A percentile compares a stretch with the other conserved stretches of the same genome.
Evolutionary conservation across 37 sponge, comb jelly and placozoan species (phyloP).

Genomic region (Spongia lamella): DNA sequence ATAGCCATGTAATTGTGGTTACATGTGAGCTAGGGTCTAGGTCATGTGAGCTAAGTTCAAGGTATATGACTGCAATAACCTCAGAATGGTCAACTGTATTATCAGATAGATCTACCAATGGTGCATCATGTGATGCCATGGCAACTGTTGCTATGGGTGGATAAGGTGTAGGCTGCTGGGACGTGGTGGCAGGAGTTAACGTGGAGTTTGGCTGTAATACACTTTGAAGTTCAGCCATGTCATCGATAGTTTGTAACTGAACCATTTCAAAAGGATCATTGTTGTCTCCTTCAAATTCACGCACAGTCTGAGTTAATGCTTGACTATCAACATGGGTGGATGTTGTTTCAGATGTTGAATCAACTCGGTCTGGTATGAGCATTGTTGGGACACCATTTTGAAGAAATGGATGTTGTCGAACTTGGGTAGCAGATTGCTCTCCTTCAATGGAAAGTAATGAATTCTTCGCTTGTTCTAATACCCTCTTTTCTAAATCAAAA

Average conservation of each 20-base stretch:
- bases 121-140: background rate
- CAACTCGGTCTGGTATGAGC: too few relatives aligned
- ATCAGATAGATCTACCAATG: too few relatives aligned
- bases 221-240: slow-evolving; percentile 62
- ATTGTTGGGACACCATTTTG: too few relatives aligned
- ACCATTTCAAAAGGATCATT: slow-evolving; percentile 73
- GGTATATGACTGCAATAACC: too few relatives aligned
- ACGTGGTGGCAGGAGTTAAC: background rate
- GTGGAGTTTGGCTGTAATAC: slow-evolving; percentile 32
- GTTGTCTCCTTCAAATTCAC: slow-evolving; percentile 42
- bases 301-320: slow-evolving; percentile 40
- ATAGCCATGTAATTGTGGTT: too few relatives aligned
- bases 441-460: background rate
- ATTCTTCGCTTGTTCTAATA: slow-evolving; percentile 41
- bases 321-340: background rate
- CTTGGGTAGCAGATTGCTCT: background rate
- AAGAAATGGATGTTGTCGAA: too few relatives aligned
- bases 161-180: background rate
- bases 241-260: slow-evolving; percentile 73
- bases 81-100: too few relatives aligned
- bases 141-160: background rate
- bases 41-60: too few relatives aligned
- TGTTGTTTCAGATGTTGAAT: too few relatives aligned
- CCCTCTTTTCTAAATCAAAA: slow-evolving; percentile 27
- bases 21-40: too few relatives aligned